phyloP scores from a whole-genome alignment of 2,113 vertebrate species.

The Empidonax traillii region DNA sequence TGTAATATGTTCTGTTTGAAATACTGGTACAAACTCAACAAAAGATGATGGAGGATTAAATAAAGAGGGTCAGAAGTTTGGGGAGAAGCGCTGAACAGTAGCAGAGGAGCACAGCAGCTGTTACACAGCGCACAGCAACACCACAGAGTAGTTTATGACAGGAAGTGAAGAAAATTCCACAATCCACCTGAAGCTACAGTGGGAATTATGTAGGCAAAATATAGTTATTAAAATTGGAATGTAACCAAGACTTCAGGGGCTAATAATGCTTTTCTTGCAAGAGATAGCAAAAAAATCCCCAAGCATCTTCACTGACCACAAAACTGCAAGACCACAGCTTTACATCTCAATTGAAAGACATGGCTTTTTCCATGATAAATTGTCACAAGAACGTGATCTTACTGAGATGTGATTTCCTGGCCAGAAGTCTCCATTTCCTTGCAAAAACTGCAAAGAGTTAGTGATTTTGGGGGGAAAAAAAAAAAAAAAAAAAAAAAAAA shows the following conservation, averaged over 20 bases:
- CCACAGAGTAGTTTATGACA: constrained; percentile 40
- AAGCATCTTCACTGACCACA: constrained; percentile 44
- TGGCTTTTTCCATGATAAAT: background rate
- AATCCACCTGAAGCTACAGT: constrained; percentile 55
- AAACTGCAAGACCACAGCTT: constrained; percentile 14
- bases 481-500: no score
- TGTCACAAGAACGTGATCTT: constrained; percentile 47
- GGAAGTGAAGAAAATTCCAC: constrained; percentile 53
- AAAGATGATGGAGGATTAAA: constrained; percentile 36
- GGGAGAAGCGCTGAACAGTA: constrained; percentile 26
- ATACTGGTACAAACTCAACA: background rate
- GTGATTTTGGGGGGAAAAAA: background rate
- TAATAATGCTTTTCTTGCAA: constrained; percentile 55
- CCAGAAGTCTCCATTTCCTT: constrained; percentile 25
- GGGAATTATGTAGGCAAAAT: constrained; percentile 46
- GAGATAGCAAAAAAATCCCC: constrained; percentile 36
- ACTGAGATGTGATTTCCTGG: constrained; percentile 36
- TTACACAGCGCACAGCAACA: background rate
- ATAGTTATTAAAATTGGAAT: constrained; percentile 58
- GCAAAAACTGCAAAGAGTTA: background rate
- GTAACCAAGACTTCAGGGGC: constrained; percentile 48
- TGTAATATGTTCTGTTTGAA: background rate
- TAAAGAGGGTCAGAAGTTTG: constrained; percentile 58
- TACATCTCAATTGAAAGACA: constrained; percentile 49
- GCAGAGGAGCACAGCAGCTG: constrained; percentile 36